Conservation (phyloP, 2,797 vertebrate genomes). For the Semotilus atromaculatus region DNA sequence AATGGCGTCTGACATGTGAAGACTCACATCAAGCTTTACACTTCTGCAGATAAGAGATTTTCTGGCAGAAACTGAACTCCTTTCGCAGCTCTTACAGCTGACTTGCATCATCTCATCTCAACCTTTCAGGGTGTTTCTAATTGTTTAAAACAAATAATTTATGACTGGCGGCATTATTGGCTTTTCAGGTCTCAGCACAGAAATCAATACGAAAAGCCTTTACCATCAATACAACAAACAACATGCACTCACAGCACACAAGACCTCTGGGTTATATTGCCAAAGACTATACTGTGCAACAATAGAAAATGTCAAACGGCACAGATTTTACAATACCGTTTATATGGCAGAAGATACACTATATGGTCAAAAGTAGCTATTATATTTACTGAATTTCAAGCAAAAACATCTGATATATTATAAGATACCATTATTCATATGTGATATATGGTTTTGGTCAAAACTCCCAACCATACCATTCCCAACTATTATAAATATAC, state of each 20-base stretch:
- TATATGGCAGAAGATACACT: not conserved
- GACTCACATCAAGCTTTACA: constrained; percentile 2
- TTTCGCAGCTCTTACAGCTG: constrained; percentile 5
- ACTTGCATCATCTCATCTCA: constrained; percentile 37
- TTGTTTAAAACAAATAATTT: constrained; percentile 60
- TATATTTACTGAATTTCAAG: not conserved
- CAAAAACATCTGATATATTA: not conserved
- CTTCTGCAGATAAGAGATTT: not conserved
- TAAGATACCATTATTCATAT: not conserved
- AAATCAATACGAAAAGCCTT: constrained; percentile 58
- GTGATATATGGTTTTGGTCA: not conserved
- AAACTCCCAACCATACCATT: not conserved
- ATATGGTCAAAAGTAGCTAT: not conserved
- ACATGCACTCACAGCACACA: not conserved
- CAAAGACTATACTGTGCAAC: not conserved
- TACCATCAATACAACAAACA: constrained; percentile 50
- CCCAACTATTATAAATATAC: not conserved
- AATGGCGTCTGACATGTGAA: not conserved
- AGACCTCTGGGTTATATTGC: not conserved
- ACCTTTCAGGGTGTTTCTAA: constrained; percentile 43
- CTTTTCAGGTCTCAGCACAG: constrained; percentile 42
- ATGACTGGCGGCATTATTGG: constrained; percentile 48
- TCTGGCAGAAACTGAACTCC: constrained; percentile 10
- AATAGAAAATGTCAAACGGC: not conserved
- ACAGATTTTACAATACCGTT: not conserved